phyloP scores from a whole-genome alignment of 2,113 vertebrate genomes.

The Indri indri region DNA sequence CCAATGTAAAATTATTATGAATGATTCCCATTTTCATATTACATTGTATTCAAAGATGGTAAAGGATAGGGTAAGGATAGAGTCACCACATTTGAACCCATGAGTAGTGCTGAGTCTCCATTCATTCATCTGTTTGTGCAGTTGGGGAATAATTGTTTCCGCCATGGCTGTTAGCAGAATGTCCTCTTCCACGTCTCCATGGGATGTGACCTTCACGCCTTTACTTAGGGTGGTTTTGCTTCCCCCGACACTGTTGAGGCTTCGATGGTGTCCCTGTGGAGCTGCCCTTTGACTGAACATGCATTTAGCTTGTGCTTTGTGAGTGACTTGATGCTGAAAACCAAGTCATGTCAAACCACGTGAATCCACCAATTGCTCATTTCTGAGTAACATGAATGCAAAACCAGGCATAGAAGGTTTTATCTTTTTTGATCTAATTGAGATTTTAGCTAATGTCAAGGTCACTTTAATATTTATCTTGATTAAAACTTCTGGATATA shows the following conservation, averaged over 20 bases:
- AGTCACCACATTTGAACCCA: not conserved
- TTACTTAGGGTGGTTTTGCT: not conserved
- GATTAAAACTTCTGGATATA: not conserved
- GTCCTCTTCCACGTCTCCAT: accelerated
- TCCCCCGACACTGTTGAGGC: not conserved
- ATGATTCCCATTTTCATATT: not conserved
- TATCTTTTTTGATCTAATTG: not conserved
- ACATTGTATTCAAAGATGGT: not conserved
- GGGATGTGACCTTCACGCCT: not conserved
- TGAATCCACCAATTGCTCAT: not conserved
- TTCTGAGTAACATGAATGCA: not conserved
- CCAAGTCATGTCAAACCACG: not conserved
- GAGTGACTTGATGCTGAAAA: not conserved
- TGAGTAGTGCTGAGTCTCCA: accelerated
- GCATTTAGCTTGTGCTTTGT: not conserved
- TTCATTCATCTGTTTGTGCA: not conserved
- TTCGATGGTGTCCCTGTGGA: not conserved
- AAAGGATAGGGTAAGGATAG: not conserved
- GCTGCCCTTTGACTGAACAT: not conserved
- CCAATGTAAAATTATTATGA: not conserved
- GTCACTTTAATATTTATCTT: not conserved
- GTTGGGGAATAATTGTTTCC: accelerated
- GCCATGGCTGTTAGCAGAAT: accelerated
- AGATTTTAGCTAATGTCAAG: conserved; percentile 1
- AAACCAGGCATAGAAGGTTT: not conserved